phyloP scores from a whole-genome alignment of 1,140 invertebrate species.

The Nymphalis io region DNA sequence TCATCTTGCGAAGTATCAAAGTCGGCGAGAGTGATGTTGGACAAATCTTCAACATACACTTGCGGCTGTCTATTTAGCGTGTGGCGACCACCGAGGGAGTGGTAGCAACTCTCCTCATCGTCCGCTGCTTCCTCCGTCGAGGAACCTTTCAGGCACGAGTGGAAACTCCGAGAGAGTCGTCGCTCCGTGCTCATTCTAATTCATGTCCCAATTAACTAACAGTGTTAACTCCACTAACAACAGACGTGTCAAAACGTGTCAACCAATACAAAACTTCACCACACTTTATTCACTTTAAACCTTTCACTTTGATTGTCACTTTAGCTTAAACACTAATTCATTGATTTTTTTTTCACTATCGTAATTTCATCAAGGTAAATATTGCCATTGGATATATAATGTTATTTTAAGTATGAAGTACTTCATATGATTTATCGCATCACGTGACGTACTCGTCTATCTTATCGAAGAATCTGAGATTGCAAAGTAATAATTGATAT shows the following conservation, averaged over 20 bases:
- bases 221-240: conserved; percentile 29
- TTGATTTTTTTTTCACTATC: conserved; percentile 6
- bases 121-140: conserved; percentile 82
- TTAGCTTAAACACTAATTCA: conserved; percentile 20
- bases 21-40: conserved; percentile 67
- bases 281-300: conserved; percentile 15
- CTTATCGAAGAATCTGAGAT: conserved; percentile 18
- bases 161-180: conserved; percentile 84
- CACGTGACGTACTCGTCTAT: conserved; percentile 16
- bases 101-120: conserved; percentile 73
- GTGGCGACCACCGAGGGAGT: conserved; percentile 71
- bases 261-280: conserved; percentile 9
- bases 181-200: conserved; percentile 83
- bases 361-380: background rate
- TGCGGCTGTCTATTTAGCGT: conserved; percentile 66
- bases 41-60: conserved; percentile 72
- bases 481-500: conserved; percentile 13
- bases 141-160: conserved; percentile 84
- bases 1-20: conserved; percentile 69
- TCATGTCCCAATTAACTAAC: conserved; percentile 73
- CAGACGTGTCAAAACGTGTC: conserved; percentile 6
- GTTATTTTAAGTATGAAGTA: background rate
- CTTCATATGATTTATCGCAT: conserved; percentile 8
- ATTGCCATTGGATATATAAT: background rate
- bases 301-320: background rate